Evolutionary conservation across 2,888 invertebrate genomes (phyloP).

Genomic region (Polylopha cassiicola): DNA sequence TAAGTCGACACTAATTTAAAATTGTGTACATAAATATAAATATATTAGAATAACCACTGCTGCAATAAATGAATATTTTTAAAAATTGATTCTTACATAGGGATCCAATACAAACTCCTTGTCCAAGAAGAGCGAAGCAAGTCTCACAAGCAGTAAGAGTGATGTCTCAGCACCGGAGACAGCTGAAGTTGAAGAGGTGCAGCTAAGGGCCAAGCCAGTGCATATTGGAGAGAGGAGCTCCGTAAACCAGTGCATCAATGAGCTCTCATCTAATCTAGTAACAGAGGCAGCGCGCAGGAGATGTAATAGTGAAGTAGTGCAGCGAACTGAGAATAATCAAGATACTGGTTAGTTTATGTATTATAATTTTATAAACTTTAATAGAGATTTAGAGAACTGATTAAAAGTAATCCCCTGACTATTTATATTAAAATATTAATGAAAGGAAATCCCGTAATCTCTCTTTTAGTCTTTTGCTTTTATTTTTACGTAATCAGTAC

Average conservation of each 20-base stretch:
- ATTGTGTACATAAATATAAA: no score
- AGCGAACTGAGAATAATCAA: slow-evolving; percentile 60
- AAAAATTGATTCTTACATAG: slow-evolving; percentile 32
- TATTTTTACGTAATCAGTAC: no score
- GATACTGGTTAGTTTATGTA: slow-evolving; percentile 45
- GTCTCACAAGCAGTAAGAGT: slow-evolving; percentile 49
- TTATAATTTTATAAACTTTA: slow-evolving; percentile 3
- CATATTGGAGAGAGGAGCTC: slow-evolving; percentile 63
- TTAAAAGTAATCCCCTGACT: no score
- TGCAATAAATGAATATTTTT: slow-evolving; percentile 3
- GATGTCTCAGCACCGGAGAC: slow-evolving; percentile 55
- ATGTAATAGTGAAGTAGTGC: slow-evolving; percentile 72
- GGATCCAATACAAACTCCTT: slow-evolving; percentile 58
- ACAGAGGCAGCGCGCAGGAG: slow-evolving; percentile 63
- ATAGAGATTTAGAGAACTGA: no score
- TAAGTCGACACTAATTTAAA: no score
- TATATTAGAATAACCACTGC: no score
- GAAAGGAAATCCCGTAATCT: no score
- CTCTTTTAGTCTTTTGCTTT: no score
- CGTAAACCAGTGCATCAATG: slow-evolving; percentile 83
- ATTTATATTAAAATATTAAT: no score
- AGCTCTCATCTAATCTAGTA: slow-evolving; percentile 78
- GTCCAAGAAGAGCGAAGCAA: slow-evolving; percentile 61
- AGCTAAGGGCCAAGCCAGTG: slow-evolving; percentile 56
- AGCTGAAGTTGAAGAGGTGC: slow-evolving; percentile 58